Conservation (phyloP, 2,888 invertebrate genomes). For the Drosophila borborema region DNA sequence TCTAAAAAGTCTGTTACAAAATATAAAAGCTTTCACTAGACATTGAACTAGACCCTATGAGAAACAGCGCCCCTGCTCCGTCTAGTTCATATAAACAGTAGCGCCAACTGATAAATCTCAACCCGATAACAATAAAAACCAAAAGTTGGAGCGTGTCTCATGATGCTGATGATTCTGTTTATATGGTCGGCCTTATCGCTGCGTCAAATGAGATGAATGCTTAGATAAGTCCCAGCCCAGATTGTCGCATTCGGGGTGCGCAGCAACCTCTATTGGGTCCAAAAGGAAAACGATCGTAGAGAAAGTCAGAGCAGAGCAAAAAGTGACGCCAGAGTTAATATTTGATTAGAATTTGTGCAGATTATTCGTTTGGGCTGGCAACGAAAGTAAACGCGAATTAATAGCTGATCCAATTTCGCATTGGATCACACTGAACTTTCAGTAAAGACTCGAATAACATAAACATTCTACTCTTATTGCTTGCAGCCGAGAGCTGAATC, state of each 20-base stretch:
- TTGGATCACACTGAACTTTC: constrained; percentile 15
- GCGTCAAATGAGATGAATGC: constrained; percentile 63
- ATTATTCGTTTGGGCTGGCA: constrained; percentile 20
- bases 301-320: constrained; percentile 30
- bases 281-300: constrained; percentile 23
- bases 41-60: constrained; percentile 15
- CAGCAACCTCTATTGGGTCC: constrained; percentile 16
- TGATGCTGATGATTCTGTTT: constrained; percentile 51
- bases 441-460: background rate
- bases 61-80: constrained; percentile 22
- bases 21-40: background rate
- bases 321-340: constrained; percentile 47
- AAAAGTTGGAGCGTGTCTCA: constrained; percentile 22
- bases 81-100: constrained; percentile 40
- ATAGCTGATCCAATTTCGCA: constrained; percentile 23
- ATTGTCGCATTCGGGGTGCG: constrained; percentile 64
- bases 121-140: constrained; percentile 27
- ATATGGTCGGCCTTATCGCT: constrained; percentile 61
- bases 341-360: constrained; percentile 31
- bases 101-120: constrained; percentile 55
- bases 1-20: background rate
- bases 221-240: constrained; percentile 62
- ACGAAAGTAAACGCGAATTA: constrained; percentile 41
- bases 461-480: constrained; percentile 19
- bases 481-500: constrained; percentile 41